Base-by-base conservation (phyloP, 2,888 invertebrate genomes). In the Cosmia trapezina region DNA sequence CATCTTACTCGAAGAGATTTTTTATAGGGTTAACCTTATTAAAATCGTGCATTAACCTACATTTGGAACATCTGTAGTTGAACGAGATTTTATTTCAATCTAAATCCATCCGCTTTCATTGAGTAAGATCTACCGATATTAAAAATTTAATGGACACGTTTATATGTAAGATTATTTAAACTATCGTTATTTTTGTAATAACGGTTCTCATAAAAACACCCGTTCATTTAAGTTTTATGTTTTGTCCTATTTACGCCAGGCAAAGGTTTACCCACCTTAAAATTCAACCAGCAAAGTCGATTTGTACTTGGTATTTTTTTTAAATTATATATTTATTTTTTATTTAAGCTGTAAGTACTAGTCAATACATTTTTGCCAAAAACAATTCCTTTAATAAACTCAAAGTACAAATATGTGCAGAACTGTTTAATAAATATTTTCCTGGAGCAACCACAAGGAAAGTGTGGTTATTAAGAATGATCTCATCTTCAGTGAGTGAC, bases 21-120 rank as follows among this genome's bases (percentile, higher is more conserved):
- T 69, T 63, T 54, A 70, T 37, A 60, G 47, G 37, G 28, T 77
- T 64, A 68, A 61, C 67, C 64, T 63, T 77, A 78, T 78, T 59
- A 80, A 69, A 80, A 61, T 64, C 28, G 19, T 61, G n/a, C 70
- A 68, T 77, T 80, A 80, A 77, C 70, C 81, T 53, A 81, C 78
- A 77, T 80, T 53, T 22, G 54, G 56, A 67, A 61, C 77, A 77
- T 81, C 81, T 71, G 79, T 64, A 72, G 72, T 67, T 45, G 79
- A 66, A 28, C 49, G 45, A 61, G 70, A 81, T 77, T 70, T 81
- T 68, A 81, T 80, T 70, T 80, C 43, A 56, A 37, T 77, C 81
- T 81, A 79, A 81, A 67, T 76, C 57, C 63, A 76, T 70, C 53
- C 60, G 59, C 81, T 61, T 56, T 53, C 70, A 77, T 81, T 80